A percentile compares a stretch with the other conserved stretches of the same genome.
phyloP scores from a whole-genome alignment of 92 coral and sea anemone species.

The Pocillopora grandis region DNA sequence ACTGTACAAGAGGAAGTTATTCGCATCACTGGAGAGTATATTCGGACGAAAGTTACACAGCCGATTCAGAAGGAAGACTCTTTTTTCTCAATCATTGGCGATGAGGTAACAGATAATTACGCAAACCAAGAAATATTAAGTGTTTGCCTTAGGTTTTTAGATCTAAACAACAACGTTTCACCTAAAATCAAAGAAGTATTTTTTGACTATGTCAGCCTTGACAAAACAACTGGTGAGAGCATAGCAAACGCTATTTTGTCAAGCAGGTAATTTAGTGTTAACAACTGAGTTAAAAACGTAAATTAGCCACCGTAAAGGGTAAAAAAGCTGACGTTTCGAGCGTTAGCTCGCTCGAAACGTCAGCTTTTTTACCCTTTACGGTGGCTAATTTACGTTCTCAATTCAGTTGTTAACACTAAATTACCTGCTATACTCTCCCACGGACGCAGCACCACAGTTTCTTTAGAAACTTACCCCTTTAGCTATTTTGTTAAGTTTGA shows the following conservation, averaged over 20 bases:
- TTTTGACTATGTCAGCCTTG: slow-evolving; percentile 33
- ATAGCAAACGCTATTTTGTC: slow-evolving; percentile 15
- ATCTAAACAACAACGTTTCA: slow-evolving; percentile 20
- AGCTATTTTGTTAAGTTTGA: slow-evolving; percentile 4
- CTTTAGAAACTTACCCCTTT: too few species aligned
- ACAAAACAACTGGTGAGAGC: slow-evolving; percentile 25
- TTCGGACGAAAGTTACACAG: slow-evolving; percentile 34
- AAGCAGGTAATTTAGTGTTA: too few species aligned
- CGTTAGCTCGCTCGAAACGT: too few species aligned
- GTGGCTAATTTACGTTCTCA: too few species aligned
- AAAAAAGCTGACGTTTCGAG: too few species aligned
- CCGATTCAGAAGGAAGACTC: slow-evolving; percentile 22
- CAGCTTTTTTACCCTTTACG: too few species aligned
- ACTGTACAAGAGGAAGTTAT: slow-evolving; percentile 37
- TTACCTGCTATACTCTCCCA: too few species aligned
- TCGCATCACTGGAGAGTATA: slow-evolving; percentile 22
- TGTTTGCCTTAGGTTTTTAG: slow-evolving; percentile 33
- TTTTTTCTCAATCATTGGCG: slow-evolving; percentile 42
- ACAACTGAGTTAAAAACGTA: too few species aligned
- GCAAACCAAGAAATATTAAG: slow-evolving; percentile 34
- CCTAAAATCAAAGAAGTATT: slow-evolving; percentile 36
- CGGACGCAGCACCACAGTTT: too few species aligned
- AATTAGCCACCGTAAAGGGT: too few species aligned
- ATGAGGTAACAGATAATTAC: slow-evolving; percentile 38
- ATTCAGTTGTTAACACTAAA: too few species aligned